Percentiles rank a stretch among this genome's conserved stretches.
These are phyloP conservation scores for Stercorarius parasiticus DNA, from an alignment of 2,113 vertebrate species.

Conservation along the genomic window DNA sequence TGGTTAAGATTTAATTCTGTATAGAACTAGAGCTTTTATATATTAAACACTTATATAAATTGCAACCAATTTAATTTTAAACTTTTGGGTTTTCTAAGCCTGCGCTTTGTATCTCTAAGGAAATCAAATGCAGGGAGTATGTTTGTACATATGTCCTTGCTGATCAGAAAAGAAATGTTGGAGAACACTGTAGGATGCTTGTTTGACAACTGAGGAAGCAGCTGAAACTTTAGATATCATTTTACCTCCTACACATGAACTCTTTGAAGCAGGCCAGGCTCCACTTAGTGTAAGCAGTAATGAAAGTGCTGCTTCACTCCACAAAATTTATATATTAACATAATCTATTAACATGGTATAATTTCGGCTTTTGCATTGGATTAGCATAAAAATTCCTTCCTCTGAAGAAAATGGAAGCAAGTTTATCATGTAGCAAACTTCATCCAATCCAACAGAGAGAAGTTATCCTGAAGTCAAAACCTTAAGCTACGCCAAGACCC, in stretches of 20 bases:
- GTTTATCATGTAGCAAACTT: not conserved
- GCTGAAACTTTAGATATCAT: not conserved
- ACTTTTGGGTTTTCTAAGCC: not conserved
- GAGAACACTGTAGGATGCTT: not conserved
- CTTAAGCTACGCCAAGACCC: not conserved
- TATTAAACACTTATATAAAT: not conserved
- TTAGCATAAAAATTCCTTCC: not conserved
- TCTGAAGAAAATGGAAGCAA: not conserved
- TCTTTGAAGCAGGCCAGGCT: not conserved
- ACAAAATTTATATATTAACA: not conserved
- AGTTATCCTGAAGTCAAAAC: not conserved
- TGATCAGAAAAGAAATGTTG: not conserved
- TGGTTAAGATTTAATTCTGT: not conserved
- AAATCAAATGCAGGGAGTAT: not conserved
- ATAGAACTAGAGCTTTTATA: not conserved
- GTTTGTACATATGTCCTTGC: not conserved
- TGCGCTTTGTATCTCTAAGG: not conserved
- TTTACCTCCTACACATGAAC: not conserved
- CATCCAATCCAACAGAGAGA: not conserved
- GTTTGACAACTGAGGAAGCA: not conserved
- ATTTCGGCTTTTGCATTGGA: not conserved
- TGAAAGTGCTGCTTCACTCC: not conserved
- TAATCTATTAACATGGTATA: not conserved
- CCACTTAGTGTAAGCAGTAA: not conserved
- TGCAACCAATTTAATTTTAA: not conserved